Base-by-base conservation (phyloP, 2,113 vertebrate genomes). In the Anoura caudifer region DNA sequence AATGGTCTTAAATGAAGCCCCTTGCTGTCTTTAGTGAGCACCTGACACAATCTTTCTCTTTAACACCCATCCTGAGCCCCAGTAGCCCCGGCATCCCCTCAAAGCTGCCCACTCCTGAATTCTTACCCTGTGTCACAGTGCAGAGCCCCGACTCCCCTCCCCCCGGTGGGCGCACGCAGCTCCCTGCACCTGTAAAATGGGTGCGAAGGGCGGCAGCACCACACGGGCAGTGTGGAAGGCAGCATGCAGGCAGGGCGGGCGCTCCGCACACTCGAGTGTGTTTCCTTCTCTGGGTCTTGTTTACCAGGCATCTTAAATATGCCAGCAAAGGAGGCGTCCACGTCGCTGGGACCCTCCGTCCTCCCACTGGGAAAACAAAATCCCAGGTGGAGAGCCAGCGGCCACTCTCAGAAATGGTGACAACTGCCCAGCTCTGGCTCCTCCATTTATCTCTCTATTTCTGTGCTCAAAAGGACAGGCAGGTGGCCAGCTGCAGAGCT, bases 101-200 rank as follows among this genome's bases (percentile, higher is more conserved):
- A 2, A 38, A 76, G 17, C 33, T 0, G 31, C 33, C 36, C 69
- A 16, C 4, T 56, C 50, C 85, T 3, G 10, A 87, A 52, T 26
- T 56, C 69, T 63, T 26, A 36, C 69, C 33, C 80, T 7, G 11
- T 4, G 4, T 65, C 33, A 47, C 33, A 31, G 33, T 12, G 86
- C 47, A 36, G 65, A 73, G 47, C 14, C 24, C 77, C 7, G 24
- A 4, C 15, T 33, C 28, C 45, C n/a, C 22, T 38, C 2, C 10
- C 2, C 10, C 10, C 0, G 4, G 54, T 0, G 4, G 73, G 19
- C 4, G 0, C 14, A 1, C 31, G 38, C 47, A 24, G 50, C 52
- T 3, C 24, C 17, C 22, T 33, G 36, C 8, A 16, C 61, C 73
- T 67, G 54, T 33, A 3, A 36, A 52, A 67, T 2, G 24, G 56